Evolutionary conservation across 1,140 invertebrate species (phyloP).

Genomic region (Bombyx mori): ASM3026992v2 NC_085114.1:2507501-2508000

Average conservation of each 20-base stretch:
- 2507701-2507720: not conserved
- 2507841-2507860: constrained; percentile 15
- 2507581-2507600: constrained; percentile 7
- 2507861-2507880: constrained; percentile 16
- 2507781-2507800: not conserved
- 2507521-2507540: too few relatives aligned
- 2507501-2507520: too few relatives aligned
- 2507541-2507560: too few relatives aligned
- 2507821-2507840: constrained; percentile 14
- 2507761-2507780: constrained; percentile 7
- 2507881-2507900: not conserved
- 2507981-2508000: too few relatives aligned
- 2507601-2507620: constrained; percentile 5
- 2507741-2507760: not conserved
- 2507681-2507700: not conserved
- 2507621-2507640: constrained; percentile 1
- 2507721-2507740: not conserved
- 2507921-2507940: too few relatives aligned
- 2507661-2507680: not conserved
- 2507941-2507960: too few relatives aligned
- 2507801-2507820: constrained; percentile 6
- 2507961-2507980: too few relatives aligned
- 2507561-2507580: not conserved
- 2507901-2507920: too few relatives aligned
- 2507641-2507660: not conserved